These are phyloP conservation scores for Mylabris phalerata DNA, from an alignment of 1,140 invertebrate species.

Conservation along the genomic window DNA sequence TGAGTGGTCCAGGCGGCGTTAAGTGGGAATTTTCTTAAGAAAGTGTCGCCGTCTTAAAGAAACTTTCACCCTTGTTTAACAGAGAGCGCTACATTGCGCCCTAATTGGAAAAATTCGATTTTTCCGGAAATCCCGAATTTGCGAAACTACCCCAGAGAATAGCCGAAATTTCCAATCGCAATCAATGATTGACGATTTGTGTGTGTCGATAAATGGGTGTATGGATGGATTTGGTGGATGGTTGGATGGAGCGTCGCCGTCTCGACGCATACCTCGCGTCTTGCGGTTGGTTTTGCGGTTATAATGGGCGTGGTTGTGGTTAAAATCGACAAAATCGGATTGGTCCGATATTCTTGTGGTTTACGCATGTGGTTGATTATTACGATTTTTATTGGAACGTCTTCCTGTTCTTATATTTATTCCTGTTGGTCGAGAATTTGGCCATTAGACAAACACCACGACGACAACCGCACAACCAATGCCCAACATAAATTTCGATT, in stretches of 20 bases:
- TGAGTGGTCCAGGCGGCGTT: too few relatives aligned
- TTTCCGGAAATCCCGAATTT: too few relatives aligned
- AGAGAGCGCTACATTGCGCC: conserved; percentile 30
- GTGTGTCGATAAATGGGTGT: not conserved
- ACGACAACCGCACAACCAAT: too few relatives aligned
- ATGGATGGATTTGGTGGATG: not conserved
- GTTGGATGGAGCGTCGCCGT: conserved; percentile 28
- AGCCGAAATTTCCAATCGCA: too few relatives aligned
- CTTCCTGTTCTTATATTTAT: conserved; percentile 2
- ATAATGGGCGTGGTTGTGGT: conserved; percentile 43
- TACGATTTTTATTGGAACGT: conserved; percentile 42
- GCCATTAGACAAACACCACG: not conserved
- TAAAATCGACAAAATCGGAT: conserved; percentile 34
- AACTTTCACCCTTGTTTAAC: conserved; percentile 20
- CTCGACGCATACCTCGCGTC: conserved; percentile 39
- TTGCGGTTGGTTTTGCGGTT: conserved; percentile 48
- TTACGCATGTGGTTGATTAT: conserved; percentile 44
- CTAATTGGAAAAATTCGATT: too few relatives aligned
- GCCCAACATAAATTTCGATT: too few relatives aligned
- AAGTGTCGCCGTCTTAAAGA: conserved; percentile 21
- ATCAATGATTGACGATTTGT: too few relatives aligned
- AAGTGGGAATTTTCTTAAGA: conserved; percentile 22
- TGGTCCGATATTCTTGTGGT: conserved; percentile 42
- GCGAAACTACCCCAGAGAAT: too few relatives aligned
- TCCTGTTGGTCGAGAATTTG: not conserved